Conservation (phyloP, 2,113 vertebrate genomes). For the Podarcis raffonei region DNA sequence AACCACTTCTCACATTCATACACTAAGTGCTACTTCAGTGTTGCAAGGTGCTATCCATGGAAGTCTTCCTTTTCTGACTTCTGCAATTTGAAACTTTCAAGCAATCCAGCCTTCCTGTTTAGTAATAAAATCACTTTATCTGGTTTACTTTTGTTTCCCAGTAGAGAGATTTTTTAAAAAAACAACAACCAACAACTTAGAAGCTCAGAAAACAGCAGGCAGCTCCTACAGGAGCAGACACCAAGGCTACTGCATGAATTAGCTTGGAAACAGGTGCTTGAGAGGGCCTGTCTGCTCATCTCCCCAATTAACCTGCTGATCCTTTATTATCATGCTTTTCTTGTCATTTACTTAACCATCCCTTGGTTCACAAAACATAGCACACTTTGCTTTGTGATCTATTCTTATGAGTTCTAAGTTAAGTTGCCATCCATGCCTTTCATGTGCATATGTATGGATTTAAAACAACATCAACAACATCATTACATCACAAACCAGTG, state of each 20-base stretch:
- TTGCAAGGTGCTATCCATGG: conserved; percentile 14
- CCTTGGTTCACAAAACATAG: conserved; percentile 42
- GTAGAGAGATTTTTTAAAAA: conserved; percentile 18
- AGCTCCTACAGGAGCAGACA: conserved; percentile 44
- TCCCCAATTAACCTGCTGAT: conserved; percentile 61
- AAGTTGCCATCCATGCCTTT: not conserved
- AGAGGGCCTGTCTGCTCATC: conserved; percentile 43
- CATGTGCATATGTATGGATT: too few species aligned
- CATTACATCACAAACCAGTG: too few species aligned
- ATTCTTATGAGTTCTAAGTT: not conserved
- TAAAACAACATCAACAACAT: too few species aligned
- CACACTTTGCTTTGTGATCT: not conserved
- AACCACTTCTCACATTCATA: too few species aligned
- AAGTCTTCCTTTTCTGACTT: not conserved
- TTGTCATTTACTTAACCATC: conserved; percentile 41
- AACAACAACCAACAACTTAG: not conserved
- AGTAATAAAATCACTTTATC: conserved; percentile 47
- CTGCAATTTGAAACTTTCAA: conserved; percentile 34
- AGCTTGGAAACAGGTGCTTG: conserved; percentile 58
- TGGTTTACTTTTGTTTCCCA: conserved; percentile 47
- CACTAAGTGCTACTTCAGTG: not conserved
- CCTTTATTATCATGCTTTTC: conserved; percentile 16
- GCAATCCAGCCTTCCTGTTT: conserved; percentile 46
- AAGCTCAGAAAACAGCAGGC: conserved; percentile 44
- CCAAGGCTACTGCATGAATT: conserved; percentile 49